These are phyloP conservation scores for Gymnocephalus cernua DNA, from an alignment of 2,113 vertebrate species.

Conservation along the genomic window DNA sequence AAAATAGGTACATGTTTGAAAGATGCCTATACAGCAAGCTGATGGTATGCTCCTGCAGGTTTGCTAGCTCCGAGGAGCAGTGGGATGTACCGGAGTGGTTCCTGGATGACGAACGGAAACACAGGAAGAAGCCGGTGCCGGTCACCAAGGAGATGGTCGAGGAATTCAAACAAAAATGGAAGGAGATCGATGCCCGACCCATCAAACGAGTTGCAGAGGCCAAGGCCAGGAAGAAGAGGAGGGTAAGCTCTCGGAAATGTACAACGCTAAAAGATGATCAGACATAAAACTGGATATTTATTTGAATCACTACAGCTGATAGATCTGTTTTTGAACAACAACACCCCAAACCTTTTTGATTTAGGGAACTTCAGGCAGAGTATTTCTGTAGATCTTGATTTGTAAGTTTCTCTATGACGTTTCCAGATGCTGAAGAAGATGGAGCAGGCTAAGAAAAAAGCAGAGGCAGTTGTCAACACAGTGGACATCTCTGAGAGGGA, in stretches of 20 bases:
- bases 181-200: conserved; percentile 93
- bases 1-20: neutral
- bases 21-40: neutral
- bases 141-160: conserved; percentile 91
- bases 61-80: conserved; percentile 88
- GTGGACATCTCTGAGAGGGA: conserved; percentile 96
- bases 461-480: conserved; percentile 93
- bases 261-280: neutral
- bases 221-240: conserved; percentile 95
- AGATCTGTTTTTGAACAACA: neutral
- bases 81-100: conserved; percentile 95
- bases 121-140: conserved; percentile 87
- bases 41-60: conserved; percentile 78
- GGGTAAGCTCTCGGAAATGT: conserved; percentile 83
- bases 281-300: neutral
- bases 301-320: neutral
- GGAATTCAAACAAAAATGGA: conserved; percentile 92
- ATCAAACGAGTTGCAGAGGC: conserved; percentile 97
- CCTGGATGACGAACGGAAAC: conserved; percentile 89
- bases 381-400: conserved; percentile 7
- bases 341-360: neutral
- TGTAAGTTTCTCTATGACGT: neutral
- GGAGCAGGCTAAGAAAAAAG: conserved; percentile 97
- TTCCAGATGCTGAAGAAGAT: conserved; percentile 94
- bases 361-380: neutral